Evolutionary conservation across 2,113 vertebrate genomes (phyloP).

Genomic region (Euleptes europaea): DNA sequence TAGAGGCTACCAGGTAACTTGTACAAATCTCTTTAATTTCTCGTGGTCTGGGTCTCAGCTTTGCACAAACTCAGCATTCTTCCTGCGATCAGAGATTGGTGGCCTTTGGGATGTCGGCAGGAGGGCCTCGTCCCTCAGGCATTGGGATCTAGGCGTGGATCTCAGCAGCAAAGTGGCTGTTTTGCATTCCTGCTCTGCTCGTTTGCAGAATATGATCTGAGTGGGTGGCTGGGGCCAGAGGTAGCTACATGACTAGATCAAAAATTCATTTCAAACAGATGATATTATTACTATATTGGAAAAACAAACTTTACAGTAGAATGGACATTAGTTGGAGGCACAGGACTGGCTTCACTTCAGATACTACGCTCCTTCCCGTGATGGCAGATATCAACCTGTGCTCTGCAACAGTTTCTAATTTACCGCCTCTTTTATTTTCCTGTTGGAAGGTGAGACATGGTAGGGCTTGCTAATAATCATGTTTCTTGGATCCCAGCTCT

Average conservation of each 20-base stretch:
- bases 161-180: background rate
- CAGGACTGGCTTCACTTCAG: constrained; percentile 7
- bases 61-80: background rate
- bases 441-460: background rate
- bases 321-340: constrained; percentile 6
- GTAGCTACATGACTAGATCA: constrained; percentile 17
- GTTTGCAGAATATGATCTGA: background rate
- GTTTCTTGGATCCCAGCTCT: background rate
- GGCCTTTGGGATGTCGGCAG: background rate
- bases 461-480: background rate
- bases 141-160: background rate
- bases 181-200: background rate
- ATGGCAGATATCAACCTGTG: constrained; percentile 19
- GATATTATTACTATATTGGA: background rate
- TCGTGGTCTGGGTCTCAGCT: background rate
- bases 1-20: background rate
- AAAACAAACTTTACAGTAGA: background rate
- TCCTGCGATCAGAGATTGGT: background rate
- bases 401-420: constrained; percentile 1
- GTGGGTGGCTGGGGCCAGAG: background rate
- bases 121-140: background rate
- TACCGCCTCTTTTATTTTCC: constrained; percentile 2
- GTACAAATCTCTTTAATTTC: background rate
- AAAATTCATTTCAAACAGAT: constrained; percentile 31
- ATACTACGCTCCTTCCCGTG: background rate